These are phyloP conservation scores for Gymnodraco acuticeps DNA, from an alignment of 2,797 vertebrate species.

Conservation along the genomic window DNA sequence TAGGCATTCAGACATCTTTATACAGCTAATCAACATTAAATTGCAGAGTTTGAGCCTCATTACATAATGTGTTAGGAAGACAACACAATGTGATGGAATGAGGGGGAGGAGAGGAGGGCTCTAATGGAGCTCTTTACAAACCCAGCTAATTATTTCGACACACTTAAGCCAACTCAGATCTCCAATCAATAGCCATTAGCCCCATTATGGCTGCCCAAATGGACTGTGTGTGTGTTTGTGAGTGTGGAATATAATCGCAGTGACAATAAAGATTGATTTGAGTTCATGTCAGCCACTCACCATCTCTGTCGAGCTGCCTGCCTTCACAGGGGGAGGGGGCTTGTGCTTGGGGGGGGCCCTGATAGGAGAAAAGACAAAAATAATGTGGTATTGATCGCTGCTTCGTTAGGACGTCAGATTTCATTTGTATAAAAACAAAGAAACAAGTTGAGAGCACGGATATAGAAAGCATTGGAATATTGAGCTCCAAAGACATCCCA, in stretches of 20 bases:
- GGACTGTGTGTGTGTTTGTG: slow-evolving; percentile 37
- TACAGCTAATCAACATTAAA: slow-evolving; percentile 53
- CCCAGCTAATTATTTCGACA: slow-evolving; percentile 69
- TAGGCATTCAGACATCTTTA: slow-evolving; percentile 44
- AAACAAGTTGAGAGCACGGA: slow-evolving; percentile 7
- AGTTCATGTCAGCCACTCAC: slow-evolving; percentile 72
- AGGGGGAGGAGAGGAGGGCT: slow-evolving; percentile 6
- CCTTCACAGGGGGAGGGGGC: slow-evolving; percentile 83
- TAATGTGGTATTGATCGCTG: slow-evolving; percentile 14
- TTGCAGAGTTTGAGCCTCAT: slow-evolving; percentile 43
- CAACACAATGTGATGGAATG: slow-evolving; percentile 37
- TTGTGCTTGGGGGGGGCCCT: slow-evolving; percentile 86
- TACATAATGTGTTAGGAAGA: slow-evolving; percentile 26
- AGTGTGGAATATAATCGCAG: slow-evolving; percentile 31
- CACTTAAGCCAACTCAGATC: slow-evolving; percentile 64
- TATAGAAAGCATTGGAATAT: not conserved
- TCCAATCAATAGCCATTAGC: slow-evolving; percentile 80
- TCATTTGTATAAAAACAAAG: slow-evolving; percentile 26
- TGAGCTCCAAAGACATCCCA: not conserved
- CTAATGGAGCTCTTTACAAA: slow-evolving; percentile 71
- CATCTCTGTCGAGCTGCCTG: slow-evolving; percentile 82
- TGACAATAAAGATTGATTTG: slow-evolving; percentile 62
- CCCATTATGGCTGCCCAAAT: slow-evolving; percentile 66
- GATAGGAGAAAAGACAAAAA: slow-evolving; percentile 62
- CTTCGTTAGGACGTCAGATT: slow-evolving; percentile 18